Percentiles rank a stretch among this genome's conserved stretches.
Conservation (phyloP, 2,113 vertebrate genomes). For the Otocyon megalotis region DNA sequence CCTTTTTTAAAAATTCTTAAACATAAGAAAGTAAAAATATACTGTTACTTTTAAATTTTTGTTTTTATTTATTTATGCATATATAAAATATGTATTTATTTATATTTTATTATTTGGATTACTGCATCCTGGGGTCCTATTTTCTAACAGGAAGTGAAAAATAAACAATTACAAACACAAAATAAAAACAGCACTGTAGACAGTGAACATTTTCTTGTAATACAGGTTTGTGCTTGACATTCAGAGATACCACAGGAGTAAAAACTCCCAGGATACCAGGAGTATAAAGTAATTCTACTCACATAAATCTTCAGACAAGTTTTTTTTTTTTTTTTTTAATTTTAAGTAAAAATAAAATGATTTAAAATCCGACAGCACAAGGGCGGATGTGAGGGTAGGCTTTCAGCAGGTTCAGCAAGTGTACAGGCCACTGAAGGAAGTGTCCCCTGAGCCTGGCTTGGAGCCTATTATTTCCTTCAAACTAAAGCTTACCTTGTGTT, state of each 20-base stretch:
- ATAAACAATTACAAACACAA: not conserved
- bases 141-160: not conserved
- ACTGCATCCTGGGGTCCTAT: not conserved
- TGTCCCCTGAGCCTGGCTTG: not conserved
- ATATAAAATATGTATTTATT: too few relatives aligned
- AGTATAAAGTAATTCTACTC: not conserved
- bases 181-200: not conserved
- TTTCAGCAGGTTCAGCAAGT: not conserved
- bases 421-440: not conserved
- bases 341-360: not conserved
- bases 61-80: too few relatives aligned
- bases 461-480: not conserved
- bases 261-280: not conserved
- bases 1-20: not conserved
- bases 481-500: not conserved
- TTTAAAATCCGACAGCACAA: not conserved
- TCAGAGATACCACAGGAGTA: not conserved
- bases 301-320: not conserved
- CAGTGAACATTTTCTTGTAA: not conserved
- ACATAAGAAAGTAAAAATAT: not conserved
- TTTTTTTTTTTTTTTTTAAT: not conserved
- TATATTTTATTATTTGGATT: not conserved
- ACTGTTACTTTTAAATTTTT: not conserved
- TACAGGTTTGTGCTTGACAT: not conserved
- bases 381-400: not conserved